A percentile compares a stretch with the other conserved stretches of the same genome.
phyloP scores from a whole-genome alignment of 2,888 invertebrate species.

The Lasioglossum zephyrum region DNA sequence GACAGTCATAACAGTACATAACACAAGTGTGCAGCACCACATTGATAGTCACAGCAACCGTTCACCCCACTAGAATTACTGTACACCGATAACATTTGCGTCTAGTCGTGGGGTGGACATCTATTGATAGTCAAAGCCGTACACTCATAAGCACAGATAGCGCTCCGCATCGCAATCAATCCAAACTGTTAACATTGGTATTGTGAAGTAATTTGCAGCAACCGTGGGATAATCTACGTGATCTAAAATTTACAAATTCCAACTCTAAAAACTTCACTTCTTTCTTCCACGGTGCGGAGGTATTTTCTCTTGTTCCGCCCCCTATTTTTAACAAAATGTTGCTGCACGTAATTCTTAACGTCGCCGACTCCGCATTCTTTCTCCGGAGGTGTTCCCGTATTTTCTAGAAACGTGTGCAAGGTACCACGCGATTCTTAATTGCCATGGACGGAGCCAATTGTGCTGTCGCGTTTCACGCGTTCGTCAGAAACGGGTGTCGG shows the following conservation, averaged over 20 bases:
- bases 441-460: not conserved
- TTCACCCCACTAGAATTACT: not conserved
- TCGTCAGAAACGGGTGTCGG: not conserved
- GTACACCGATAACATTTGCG: not conserved
- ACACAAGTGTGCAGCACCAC: not conserved
- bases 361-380: not conserved
- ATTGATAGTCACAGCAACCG: slow-evolving; percentile 1
- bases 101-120: not conserved
- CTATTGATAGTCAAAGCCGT: not conserved
- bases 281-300: not conserved
- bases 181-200: not conserved
- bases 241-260: not conserved
- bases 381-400: not conserved
- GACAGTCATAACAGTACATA: not conserved
- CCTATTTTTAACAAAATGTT: not conserved
- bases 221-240: not conserved
- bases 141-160: not conserved
- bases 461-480: not conserved
- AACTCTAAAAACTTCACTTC: not conserved
- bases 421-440: not conserved
- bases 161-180: not conserved
- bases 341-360: not conserved
- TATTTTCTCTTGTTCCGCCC: not conserved
- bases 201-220: not conserved
- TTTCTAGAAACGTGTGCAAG: not conserved